Evolutionary conservation across 2,888 invertebrate species (phyloP).

Genomic region (Mylabris sibirica): DNA sequence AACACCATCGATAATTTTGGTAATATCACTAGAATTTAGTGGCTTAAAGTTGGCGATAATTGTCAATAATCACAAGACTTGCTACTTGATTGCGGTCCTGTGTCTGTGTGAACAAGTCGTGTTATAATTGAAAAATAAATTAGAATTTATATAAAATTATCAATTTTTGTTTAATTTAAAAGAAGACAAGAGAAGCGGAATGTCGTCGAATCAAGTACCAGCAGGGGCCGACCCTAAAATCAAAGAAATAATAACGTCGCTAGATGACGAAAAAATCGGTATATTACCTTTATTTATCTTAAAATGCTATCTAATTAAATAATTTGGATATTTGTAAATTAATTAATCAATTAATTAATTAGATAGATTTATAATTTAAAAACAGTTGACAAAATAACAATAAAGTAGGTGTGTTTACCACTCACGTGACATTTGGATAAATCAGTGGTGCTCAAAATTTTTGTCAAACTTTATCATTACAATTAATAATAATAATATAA

Average conservation of each 20-base stretch:
- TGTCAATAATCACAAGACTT: constrained; percentile 52
- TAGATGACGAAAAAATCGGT: constrained; percentile 90
- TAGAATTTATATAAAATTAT: constrained; percentile 18
- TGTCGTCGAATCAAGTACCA: constrained; percentile 35
- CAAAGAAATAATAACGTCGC: constrained; percentile 75
- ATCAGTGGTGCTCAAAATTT: constrained; percentile 35
- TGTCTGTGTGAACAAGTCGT: background rate
- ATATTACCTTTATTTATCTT: constrained; percentile 55
- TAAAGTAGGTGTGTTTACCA: constrained; percentile 41
- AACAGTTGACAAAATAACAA: constrained; percentile 11
- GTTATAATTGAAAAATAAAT: constrained; percentile 18
- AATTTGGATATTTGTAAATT: background rate
- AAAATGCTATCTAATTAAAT: too few species aligned
- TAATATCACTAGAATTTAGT: background rate
- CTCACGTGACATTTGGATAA: constrained; percentile 41
- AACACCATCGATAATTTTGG: background rate
- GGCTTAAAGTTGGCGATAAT: constrained; percentile 21
- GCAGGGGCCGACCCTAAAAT: constrained; percentile 63
- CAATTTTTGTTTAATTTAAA: constrained; percentile 17
- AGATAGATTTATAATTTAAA: background rate
- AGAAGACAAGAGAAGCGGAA: constrained; percentile 16
- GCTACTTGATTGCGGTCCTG: constrained; percentile 22
- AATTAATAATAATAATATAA: background rate
- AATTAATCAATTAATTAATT: constrained; percentile 7
- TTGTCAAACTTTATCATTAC: constrained; percentile 30